phyloP scores from a whole-genome alignment of 2,888 invertebrate genomes.

The Apantesis nais region DNA sequence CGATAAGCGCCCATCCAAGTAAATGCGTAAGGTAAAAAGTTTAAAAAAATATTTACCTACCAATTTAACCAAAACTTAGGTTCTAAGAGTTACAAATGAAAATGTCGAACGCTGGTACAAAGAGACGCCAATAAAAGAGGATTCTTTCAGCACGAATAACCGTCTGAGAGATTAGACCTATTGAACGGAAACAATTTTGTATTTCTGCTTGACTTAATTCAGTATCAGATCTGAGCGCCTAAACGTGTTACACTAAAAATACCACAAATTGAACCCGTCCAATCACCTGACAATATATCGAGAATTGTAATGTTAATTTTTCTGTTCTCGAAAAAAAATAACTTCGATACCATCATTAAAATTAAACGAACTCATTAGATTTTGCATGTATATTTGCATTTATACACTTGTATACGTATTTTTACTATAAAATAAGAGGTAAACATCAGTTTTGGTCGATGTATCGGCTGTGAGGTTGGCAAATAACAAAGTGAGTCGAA shows the following conservation, averaged over 20 bases:
- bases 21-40: neutral
- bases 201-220: slow-evolving; percentile 77
- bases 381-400: no score
- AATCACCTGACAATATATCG: slow-evolving; percentile 15
- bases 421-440: slow-evolving; percentile 7
- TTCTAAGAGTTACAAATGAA: slow-evolving; percentile 53
- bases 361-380: neutral
- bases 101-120: slow-evolving; percentile 73
- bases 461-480: slow-evolving; percentile 36
- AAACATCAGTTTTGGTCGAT: slow-evolving; percentile 34
- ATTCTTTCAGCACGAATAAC: slow-evolving; percentile 81
- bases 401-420: neutral
- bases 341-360: neutral
- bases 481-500: slow-evolving; percentile 52
- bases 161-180: slow-evolving; percentile 81
- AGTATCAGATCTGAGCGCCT: slow-evolving; percentile 60
- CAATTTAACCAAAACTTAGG: slow-evolving; percentile 47
- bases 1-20: neutral
- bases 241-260: slow-evolving; percentile 58
- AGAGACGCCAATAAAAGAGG: slow-evolving; percentile 79
- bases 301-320: neutral
- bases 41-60: slow-evolving; percentile 21
- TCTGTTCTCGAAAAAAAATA: neutral
- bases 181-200: slow-evolving; percentile 83
- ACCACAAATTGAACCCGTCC: slow-evolving; percentile 45